Evolutionary conservation across 2,888 invertebrate genomes (phyloP), one percentile per base, ranked within the genome.

Genomic region (Folsomia manolachei): DNA sequence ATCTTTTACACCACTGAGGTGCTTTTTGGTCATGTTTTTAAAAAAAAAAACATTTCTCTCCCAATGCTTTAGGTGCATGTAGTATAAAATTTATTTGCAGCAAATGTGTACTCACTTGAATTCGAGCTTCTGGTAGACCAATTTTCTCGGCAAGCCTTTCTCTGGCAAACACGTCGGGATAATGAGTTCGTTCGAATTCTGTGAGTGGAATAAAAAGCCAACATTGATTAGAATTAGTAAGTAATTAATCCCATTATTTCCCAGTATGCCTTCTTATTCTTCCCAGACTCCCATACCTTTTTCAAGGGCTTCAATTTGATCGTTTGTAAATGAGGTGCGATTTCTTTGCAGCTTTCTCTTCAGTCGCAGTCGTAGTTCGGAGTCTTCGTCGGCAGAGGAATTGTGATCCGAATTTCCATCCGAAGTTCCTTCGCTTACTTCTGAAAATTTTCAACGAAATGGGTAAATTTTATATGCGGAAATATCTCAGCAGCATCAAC

Each of bases 161-260:
- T 83, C 97, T 88, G 81, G 96, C 95, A 86, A 96, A 97, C 81
- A 97, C 96, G 87, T 97, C 96, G 78, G 96, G 97, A 86, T 97
- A 97, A 87, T 97, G 96, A 82, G 96, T 96, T 85, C 95, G 87
- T 87, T 96, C 95, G 87, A 97, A 97, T 88, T 96, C 96, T 96
- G 88, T 7, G 21, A n/a, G n/a, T n/a, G n/a, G n/a, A n/a, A n/a
- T n/a, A n/a, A n/a, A 79, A 88, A 87, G 80, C 81, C 82, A 81
- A 82, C 80, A 76, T 77, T 71, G 76, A 73, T 62, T 21, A 62
- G 70, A 19, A 73, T 56, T 56, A 21, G 23, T 14, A 11, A 51
- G 63, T 26, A 65, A 60, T 14, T 65, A 25, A n/a, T n/a, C n/a
- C n/a, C n/a, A n/a, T n/a, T n/a, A n/a, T n/a, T 19, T 14, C 19